Evolutionary conservation across 1,140 invertebrate genomes (phyloP).

Genomic region (Atta colombica): DNA sequence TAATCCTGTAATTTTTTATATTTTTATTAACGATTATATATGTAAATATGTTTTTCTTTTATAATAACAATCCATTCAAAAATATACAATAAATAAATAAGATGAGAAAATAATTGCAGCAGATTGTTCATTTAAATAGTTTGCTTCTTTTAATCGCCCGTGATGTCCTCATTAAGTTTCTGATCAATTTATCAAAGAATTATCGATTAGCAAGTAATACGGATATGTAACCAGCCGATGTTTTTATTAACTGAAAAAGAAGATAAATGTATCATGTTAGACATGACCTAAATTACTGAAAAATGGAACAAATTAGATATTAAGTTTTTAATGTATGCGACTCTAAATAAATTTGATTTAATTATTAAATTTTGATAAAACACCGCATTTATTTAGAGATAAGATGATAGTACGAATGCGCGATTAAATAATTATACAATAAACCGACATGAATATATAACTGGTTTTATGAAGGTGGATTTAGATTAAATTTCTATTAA

Average conservation of each 20-base stretch:
- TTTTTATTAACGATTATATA: too few relatives aligned
- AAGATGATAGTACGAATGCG: neutral
- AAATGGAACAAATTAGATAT: too few relatives aligned
- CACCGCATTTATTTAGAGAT: neutral
- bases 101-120: neutral
- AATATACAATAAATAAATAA: too few relatives aligned
- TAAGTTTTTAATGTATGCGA: too few relatives aligned
- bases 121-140: neutral
- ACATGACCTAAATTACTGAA: too few relatives aligned
- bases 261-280: neutral
- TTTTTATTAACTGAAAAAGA: constrained; percentile 44
- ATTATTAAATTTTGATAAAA: too few relatives aligned
- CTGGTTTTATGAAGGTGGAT: neutral
- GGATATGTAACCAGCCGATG: constrained; percentile 42
- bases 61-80: too few relatives aligned
- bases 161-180: neutral
- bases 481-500: neutral
- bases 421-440: constrained; percentile 5
- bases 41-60: too few relatives aligned
- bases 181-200: neutral
- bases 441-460: neutral
- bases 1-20: too few relatives aligned
- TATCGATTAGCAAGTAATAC: constrained; percentile 43
- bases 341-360: too few relatives aligned
- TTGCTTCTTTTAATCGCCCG: neutral